These are phyloP conservation scores for Lophius piscatorius DNA, from an alignment of 2,113 vertebrate genomes.

Conservation along the genomic window DNA sequence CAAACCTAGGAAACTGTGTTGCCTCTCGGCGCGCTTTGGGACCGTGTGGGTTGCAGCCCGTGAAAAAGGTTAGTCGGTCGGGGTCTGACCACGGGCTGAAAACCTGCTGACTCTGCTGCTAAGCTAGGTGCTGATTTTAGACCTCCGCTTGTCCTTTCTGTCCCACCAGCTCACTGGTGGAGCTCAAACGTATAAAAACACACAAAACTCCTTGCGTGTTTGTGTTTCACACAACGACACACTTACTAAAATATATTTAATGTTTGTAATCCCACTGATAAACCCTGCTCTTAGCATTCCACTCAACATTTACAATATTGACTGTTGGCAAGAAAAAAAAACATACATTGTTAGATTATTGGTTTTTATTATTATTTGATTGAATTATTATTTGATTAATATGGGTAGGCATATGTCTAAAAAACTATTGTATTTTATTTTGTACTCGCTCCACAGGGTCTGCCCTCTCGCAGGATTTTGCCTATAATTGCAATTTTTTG, in stretches of 20 bases:
- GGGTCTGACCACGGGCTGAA: slow-evolving; percentile 50
- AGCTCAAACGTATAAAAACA: slow-evolving; percentile 39
- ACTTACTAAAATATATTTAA: not conserved
- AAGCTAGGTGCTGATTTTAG: slow-evolving; percentile 67
- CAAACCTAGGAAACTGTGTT: slow-evolving; percentile 36
- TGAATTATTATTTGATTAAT: no score
- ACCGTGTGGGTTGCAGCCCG: slow-evolving; percentile 28
- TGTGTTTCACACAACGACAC: not conserved
- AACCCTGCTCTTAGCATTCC: not conserved
- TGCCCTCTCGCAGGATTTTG: no score
- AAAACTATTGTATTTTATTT: no score
- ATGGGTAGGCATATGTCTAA: no score
- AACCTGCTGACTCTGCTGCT: slow-evolving; percentile 60
- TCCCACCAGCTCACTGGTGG: slow-evolving; percentile 54
- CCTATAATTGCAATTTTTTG: no score
- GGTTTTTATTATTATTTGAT: no score
- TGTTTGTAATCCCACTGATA: not conserved
- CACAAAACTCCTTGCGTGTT: no score
- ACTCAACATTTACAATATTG: no score
- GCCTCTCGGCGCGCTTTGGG: slow-evolving; percentile 37
- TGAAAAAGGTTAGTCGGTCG: slow-evolving; percentile 56
- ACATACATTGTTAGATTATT: no score
- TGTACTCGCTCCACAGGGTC: no score
- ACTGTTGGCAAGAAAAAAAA: no score
- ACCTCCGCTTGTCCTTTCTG: slow-evolving; percentile 37